Evolutionary conservation across 92 coral and sea anemone genomes (phyloP).

Genomic region (Epizoanthus stellaris): DNA sequence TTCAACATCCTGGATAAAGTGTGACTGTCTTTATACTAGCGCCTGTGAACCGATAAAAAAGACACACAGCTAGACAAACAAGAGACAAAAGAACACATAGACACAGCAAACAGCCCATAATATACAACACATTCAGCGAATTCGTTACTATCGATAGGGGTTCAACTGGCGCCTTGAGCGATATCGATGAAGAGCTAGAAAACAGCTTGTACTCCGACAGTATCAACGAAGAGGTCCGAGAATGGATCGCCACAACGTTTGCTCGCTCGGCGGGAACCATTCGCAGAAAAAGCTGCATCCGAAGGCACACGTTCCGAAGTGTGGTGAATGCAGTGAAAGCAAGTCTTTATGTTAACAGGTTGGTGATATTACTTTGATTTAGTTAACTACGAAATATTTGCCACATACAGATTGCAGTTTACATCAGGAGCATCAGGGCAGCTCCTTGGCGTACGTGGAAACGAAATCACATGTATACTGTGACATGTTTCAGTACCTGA

Average conservation of each 20-base stretch:
- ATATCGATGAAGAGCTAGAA: conserved; percentile 76
- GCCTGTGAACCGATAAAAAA: no score
- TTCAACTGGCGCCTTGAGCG: conserved; percentile 77
- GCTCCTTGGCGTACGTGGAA: no score
- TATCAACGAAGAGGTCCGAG: conserved; percentile 92
- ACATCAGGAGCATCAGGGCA: no score
- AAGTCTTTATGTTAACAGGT: conserved; percentile 96
- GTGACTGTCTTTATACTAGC: no score
- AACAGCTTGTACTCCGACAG: conserved; percentile 73
- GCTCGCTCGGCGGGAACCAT: conserved; percentile 77
- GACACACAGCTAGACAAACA: no score
- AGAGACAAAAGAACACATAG: no score
- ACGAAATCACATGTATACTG: no score
- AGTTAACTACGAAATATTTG: background rate
- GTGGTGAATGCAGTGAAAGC: conserved; percentile 97
- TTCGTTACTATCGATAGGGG: conserved; percentile 50
- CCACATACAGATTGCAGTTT: background rate
- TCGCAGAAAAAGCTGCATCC: conserved; percentile 79
- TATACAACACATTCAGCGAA: no score
- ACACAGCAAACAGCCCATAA: no score
- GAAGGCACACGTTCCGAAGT: conserved; percentile 91
- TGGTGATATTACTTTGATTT: conserved; percentile 15
- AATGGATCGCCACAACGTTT: conserved; percentile 97
- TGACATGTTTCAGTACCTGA: no score
- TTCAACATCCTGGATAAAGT: no score